phyloP scores from a whole-genome alignment of 2,113 vertebrate species.

The Hippocampus barbouri region DNA sequence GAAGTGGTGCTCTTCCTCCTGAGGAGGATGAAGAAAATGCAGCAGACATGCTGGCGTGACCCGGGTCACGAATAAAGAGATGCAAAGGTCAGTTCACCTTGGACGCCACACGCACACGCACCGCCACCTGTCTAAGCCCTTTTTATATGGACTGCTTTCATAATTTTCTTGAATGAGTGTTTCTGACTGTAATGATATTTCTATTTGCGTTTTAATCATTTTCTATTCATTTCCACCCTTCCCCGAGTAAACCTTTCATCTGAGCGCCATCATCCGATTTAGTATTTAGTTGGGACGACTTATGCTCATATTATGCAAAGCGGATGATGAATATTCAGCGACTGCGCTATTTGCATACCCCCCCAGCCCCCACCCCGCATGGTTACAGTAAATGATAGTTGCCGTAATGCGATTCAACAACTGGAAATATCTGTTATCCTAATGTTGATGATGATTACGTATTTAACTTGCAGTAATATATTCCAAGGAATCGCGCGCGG shows the following conservation, averaged over 20 bases:
- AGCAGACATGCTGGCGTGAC: background rate
- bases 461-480: background rate
- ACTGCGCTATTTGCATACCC: background rate
- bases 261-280: background rate
- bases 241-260: background rate
- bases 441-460: background rate
- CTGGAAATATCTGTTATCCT: background rate
- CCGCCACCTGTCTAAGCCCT: background rate
- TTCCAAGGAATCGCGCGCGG: background rate
- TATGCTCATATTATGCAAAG: background rate
- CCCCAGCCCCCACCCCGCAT: background rate
- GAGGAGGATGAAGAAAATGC: background rate
- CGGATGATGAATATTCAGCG: background rate
- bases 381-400: conserved; percentile 1
- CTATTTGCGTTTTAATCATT: background rate
- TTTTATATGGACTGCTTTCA: background rate
- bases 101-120: background rate
- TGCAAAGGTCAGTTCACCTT: background rate
- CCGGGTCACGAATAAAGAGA: background rate
- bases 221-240: background rate
- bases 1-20: background rate
- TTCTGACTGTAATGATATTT: background rate
- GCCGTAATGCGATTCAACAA: conserved; percentile 1
- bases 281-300: background rate
- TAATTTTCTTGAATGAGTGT: background rate